Evolutionary conservation across 1,140 invertebrate genomes (phyloP), one percentile per base, ranked within the genome.

Genomic region (Sarcophaga peregrina): DNA sequence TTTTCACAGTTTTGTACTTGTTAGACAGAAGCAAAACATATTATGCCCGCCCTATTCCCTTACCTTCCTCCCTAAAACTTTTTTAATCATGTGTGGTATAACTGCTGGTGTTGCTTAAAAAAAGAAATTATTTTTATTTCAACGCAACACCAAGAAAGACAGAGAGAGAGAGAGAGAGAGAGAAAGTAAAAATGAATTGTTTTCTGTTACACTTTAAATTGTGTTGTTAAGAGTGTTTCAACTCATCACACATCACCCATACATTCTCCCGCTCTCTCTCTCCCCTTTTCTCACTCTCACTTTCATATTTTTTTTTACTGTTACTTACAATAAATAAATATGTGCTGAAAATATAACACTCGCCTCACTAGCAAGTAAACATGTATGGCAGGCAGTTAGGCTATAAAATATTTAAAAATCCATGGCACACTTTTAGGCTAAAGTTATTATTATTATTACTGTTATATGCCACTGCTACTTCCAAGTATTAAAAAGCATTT

Each of bases 61-160:
- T 37, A 2, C 25, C 4, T 68, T 11, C 5, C 58, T 68, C 15
- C 1, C 58, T 17, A 17, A 76, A 76, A 76, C 46, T 76, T 76
- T 76, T 76, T 76, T 76, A 76, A 76, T 76, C 74, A 48, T 76
- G 74, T 76, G 74, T 37, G 25, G 25, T 76, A 17, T 48, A 76
- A 76, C 74, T 46, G 48, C 3, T 48, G 11, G 15, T 68, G 15
- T 15, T n/a, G 58, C 20, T 68, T 47, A 15, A 15, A 58, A n/a
- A 58, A 58, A 58, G n/a, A 58, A 1, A 15, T 13, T 1, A 68
- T 48, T 76, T 75, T 75, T 75, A 13, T 75, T 73, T 37, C 25
- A 37, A 37, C 25, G 25, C 25, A 37, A 37, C 25, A 37, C 25
- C 25, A 37, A 2, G 25, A 37, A 37, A 37, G 25, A 37, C 1